Conservation (phyloP, 2,888 invertebrate genomes). For the Molanna angustata region DNA sequence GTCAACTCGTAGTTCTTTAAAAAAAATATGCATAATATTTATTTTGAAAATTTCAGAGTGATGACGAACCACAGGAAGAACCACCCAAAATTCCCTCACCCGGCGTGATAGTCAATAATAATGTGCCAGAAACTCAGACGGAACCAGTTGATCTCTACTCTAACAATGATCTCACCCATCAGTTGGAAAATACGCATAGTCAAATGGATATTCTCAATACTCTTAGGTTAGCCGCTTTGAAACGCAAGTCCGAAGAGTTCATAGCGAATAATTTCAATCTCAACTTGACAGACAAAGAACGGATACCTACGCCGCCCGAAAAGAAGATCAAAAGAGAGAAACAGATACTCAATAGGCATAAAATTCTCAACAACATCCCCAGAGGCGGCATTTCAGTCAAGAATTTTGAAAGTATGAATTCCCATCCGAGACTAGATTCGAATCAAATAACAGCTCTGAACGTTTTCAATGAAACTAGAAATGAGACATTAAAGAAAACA, state of each 20-base stretch:
- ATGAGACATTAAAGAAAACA: slow-evolving; percentile 4
- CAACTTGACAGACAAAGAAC: slow-evolving; percentile 26
- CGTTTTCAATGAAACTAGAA: slow-evolving; percentile 13
- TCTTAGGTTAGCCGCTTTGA: slow-evolving; percentile 48
- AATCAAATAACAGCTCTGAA: not conserved
- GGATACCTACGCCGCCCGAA: slow-evolving; percentile 41
- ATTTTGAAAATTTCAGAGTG: slow-evolving; percentile 29
- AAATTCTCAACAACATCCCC: slow-evolving; percentile 33
- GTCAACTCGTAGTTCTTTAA: no score
- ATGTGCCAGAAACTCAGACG: slow-evolving; percentile 28
- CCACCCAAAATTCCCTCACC: slow-evolving; percentile 40
- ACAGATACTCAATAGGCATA: slow-evolving; percentile 39
- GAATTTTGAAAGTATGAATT: slow-evolving; percentile 17
- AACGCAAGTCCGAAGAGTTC: slow-evolving; percentile 52
- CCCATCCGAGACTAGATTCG: slow-evolving; percentile 14
- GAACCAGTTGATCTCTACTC: slow-evolving; percentile 12
- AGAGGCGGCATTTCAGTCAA: slow-evolving; percentile 17
- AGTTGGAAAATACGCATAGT: slow-evolving; percentile 9
- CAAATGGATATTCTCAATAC: slow-evolving; percentile 50
- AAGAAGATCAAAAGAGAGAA: slow-evolving; percentile 51
- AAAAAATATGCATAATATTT: no score
- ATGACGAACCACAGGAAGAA: slow-evolving; percentile 44
- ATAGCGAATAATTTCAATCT: slow-evolving; percentile 48
- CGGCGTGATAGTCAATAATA: slow-evolving; percentile 40
- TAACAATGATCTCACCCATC: slow-evolving; percentile 15